Evolutionary conservation across 2,113 vertebrate species (phyloP).

Genomic region (Electrona antarctica): DNA sequence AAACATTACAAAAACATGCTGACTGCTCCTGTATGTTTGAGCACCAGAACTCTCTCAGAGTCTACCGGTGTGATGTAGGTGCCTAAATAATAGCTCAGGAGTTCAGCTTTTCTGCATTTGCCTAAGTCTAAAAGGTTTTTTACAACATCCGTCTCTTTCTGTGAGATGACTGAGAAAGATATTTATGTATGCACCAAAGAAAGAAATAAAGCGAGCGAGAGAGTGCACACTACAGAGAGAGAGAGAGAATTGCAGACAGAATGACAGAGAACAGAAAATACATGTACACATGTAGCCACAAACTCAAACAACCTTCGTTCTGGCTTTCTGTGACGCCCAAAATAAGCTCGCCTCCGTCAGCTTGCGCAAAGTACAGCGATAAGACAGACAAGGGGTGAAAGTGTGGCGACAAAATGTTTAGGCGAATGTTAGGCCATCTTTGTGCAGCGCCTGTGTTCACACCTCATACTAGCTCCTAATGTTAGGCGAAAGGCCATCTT

Average conservation of each 20-base stretch:
- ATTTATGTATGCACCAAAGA: background rate
- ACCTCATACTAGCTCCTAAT: slow-evolving; percentile 43
- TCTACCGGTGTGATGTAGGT: too few species aligned
- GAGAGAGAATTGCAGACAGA: background rate
- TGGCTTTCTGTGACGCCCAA: too few species aligned
- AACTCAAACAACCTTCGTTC: too few species aligned
- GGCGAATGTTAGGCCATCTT: slow-evolving; percentile 52
- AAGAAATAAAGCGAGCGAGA: background rate
- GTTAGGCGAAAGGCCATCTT: slow-evolving; percentile 47
- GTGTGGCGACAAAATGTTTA: slow-evolving; percentile 30
- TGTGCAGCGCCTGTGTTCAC: slow-evolving; percentile 70
- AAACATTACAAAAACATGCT: too few species aligned
- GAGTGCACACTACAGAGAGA: background rate
- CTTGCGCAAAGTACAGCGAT: background rate
- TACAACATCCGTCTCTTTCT: slow-evolving; percentile 12
- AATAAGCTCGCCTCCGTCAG: background rate
- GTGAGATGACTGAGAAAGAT: background rate
- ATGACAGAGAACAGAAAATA: too few species aligned
- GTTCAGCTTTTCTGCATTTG: background rate
- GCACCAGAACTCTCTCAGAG: too few species aligned
- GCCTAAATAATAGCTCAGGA: slow-evolving; percentile 8
- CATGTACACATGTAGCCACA: too few species aligned
- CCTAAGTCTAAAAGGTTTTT: background rate
- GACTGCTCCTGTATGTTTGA: too few species aligned
- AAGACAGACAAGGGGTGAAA: slow-evolving; percentile 14